Base-by-base conservation (phyloP, 2,888 invertebrate genomes). In the Nudaria mundana region DNA sequence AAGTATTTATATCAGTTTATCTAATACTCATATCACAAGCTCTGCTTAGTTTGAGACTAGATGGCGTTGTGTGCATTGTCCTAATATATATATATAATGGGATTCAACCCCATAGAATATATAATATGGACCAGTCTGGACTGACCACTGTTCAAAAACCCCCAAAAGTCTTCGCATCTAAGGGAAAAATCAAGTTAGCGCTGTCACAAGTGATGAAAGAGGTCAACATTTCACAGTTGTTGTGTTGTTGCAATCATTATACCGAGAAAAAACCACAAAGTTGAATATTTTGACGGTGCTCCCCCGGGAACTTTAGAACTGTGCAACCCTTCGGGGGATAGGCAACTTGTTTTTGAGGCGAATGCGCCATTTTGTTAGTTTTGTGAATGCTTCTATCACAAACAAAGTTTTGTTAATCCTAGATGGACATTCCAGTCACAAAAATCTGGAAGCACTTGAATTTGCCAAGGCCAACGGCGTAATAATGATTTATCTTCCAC, bases 371-470 rank as follows among this genome's bases (percentile, higher is more conserved):
- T 25, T 25, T 25, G 12, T 12, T 55, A 35, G 46, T 15, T 44
- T 48, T 37, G 43, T 37, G 24, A 39, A 45, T 23, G 37, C 37
- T 23, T 32, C 38, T 28, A 25, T 28, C 11, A 38, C 35, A 37
- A 51, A 58, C n/a, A 61, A 60, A 31, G 60, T 56, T 10, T 38
- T 74, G 18, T 36, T 77, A 12, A 53, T 76, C 14, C 39, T 75
- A 6, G 74, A 77, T 56, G 74, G 73, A 3, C 75, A 76, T 37
- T 30, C 39, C 29, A 47, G 39, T 22, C 42, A 47, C 20, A 47
- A 45, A 45, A 37, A 4, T 35, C 53, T 76, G 13, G 72, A 74
- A 11, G 69, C 71, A 12, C 74, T 13, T 13, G 26, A 26, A 26
- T 26, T 13, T 26, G 26, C 26, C 13, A 13, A 13, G 2, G 7